Conservation (phyloP, 2,797 vertebrate genomes). For the Trachops cirrhosus region DNA sequence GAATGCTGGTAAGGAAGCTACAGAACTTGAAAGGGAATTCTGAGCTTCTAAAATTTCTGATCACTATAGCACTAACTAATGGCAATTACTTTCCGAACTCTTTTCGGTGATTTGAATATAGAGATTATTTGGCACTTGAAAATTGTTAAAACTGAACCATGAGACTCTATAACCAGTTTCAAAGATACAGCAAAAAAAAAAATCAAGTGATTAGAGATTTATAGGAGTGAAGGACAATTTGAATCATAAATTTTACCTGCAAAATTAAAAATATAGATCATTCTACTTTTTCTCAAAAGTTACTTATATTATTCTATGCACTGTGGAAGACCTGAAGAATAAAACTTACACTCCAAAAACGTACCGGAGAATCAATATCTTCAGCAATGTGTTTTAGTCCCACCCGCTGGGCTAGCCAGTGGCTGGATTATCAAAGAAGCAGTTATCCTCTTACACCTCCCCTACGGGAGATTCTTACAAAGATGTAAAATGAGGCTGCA, state of each 20-base stretch:
- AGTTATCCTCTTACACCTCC: background rate
- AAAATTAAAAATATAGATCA: background rate
- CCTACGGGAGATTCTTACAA: background rate
- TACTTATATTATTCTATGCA: background rate
- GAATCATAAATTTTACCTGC: background rate
- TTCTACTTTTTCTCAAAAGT: background rate
- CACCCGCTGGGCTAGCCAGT: background rate
- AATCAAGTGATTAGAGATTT: background rate
- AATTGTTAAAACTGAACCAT: background rate
- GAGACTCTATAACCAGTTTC: background rate
- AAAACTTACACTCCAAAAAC: background rate
- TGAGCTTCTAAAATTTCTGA: background rate
- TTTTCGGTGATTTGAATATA: background rate
- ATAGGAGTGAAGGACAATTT: background rate
- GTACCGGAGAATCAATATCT: background rate
- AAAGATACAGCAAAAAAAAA: background rate
- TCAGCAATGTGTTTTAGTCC: background rate
- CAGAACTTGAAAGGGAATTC: background rate
- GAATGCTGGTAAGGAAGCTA: background rate
- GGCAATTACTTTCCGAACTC: background rate
- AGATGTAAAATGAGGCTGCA: constrained; percentile 14
- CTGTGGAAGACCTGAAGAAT: background rate
- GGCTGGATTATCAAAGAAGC: background rate
- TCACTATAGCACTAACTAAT: background rate
- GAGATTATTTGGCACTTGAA: background rate